phyloP scores from a whole-genome alignment of 2,888 invertebrate species.

The Hemithea aestivaria region DNA sequence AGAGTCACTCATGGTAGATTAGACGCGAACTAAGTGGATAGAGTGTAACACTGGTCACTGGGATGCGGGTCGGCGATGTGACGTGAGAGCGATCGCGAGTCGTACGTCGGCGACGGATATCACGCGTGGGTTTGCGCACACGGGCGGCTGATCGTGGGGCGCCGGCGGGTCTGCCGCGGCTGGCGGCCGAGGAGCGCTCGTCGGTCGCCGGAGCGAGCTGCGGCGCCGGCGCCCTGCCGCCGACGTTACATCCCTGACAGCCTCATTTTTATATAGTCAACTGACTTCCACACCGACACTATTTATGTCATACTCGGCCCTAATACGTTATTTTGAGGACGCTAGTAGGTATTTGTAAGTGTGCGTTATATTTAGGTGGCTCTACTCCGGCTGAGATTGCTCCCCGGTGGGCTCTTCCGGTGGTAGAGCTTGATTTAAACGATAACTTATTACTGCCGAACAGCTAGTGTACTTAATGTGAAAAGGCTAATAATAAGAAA shows the following conservation, averaged over 20 bases:
- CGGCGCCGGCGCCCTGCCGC: conserved; percentile 72
- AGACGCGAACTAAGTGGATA: conserved; percentile 27
- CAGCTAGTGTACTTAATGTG: conserved; percentile 16
- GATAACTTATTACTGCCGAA: conserved; percentile 35
- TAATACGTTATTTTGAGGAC: conserved; percentile 72
- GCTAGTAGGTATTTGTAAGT: conserved; percentile 66
- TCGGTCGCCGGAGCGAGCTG: conserved; percentile 40
- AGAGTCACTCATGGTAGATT: conserved; percentile 48
- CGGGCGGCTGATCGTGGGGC: conserved; percentile 52
- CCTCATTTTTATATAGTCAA: conserved; percentile 77
- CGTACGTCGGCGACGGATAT: no score
- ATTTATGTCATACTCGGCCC: conserved; percentile 75
- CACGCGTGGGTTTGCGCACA: conserved; percentile 26
- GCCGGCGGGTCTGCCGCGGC: conserved; percentile 67
- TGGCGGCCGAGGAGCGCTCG: conserved; percentile 29
- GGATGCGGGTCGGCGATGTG: conserved; percentile 22
- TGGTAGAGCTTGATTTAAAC: conserved; percentile 48
- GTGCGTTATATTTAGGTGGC: conserved; percentile 54
- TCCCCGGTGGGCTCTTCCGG: conserved; percentile 46
- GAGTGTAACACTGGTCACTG: conserved; percentile 21
- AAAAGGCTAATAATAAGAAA: conserved; percentile 15
- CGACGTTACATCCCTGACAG: conserved; percentile 61
- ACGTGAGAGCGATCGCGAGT: conserved; percentile 36
- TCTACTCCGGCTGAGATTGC: conserved; percentile 47
- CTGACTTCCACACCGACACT: conserved; percentile 75